Conservation (phyloP, 2,797 vertebrate genomes). For the Gila robusta region DNA sequence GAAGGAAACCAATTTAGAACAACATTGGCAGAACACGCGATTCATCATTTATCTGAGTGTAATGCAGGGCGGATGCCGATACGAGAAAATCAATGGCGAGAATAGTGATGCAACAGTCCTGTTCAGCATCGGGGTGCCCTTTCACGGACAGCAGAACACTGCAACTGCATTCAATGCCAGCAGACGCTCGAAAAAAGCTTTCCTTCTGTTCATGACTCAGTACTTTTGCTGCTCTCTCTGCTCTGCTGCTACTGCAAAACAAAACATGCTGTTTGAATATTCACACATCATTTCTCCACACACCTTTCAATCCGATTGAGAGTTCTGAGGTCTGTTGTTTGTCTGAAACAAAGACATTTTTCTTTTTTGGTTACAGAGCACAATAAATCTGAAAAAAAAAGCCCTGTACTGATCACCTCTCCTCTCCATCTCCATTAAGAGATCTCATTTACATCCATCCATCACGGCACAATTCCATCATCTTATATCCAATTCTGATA, state of each 20-base stretch:
- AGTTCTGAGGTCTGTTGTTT: neutral
- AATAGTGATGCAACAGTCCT: conserved; percentile 24
- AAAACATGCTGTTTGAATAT: conserved; percentile 31
- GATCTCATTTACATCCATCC: conserved; percentile 21
- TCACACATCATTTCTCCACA: neutral
- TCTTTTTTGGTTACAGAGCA: neutral
- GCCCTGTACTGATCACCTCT: neutral
- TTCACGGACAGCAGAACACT: conserved; percentile 8
- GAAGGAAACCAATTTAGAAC: conserved; percentile 24
- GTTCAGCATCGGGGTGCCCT: conserved; percentile 4
- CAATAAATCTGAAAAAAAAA: neutral
- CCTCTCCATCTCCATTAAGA: neutral
- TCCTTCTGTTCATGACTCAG: conserved; percentile 36
- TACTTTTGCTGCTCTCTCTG: conserved; percentile 11
- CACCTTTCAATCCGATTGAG: neutral
- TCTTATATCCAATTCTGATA: conserved; percentile 11
- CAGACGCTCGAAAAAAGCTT: neutral
- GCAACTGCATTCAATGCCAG: conserved; percentile 4
- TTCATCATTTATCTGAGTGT: conserved; percentile 18
- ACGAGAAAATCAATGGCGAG: conserved; percentile 22
- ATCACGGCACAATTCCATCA: neutral
- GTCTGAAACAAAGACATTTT: neutral
- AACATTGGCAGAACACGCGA: neutral
- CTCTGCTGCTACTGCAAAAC: conserved; percentile 13
- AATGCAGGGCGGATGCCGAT: conserved; percentile 11